Evolutionary conservation across 30 jellyfish, hydroid and myxozoan species (phyloP).

Genomic region (Rhopilema esculentum): DNA sequence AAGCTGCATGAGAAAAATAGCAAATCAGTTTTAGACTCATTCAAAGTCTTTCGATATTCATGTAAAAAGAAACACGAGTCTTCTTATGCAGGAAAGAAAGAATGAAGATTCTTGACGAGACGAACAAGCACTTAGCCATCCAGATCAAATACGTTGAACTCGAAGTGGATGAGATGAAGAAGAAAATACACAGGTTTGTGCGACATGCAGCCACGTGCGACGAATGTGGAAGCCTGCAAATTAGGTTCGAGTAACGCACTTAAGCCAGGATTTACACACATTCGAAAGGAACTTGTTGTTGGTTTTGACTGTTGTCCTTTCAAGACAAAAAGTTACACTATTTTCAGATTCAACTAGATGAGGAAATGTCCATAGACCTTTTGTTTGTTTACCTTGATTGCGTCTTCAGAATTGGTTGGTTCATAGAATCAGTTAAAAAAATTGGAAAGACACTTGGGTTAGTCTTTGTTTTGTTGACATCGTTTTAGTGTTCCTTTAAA

Average conservation of each 20-base stretch:
- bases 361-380: too few species aligned
- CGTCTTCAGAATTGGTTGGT: too few species aligned
- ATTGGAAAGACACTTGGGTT: too few species aligned
- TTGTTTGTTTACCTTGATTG: too few species aligned
- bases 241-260: slow-evolving; percentile 29
- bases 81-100: slow-evolving; percentile 26
- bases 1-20: background rate
- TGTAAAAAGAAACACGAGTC: background rate
- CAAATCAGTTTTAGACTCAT: background rate
- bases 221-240: slow-evolving; percentile 59
- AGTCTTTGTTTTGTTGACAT: too few species aligned
- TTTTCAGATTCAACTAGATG: too few species aligned
- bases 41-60: background rate
- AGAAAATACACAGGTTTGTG: slow-evolving; percentile 39
- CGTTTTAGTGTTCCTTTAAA: too few species aligned
- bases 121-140: slow-evolving; percentile 35
- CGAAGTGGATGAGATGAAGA: slow-evolving; percentile 51
- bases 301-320: background rate
- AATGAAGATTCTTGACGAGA: slow-evolving; percentile 35
- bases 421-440: too few species aligned
- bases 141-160: slow-evolving; percentile 26
- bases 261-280: background rate
- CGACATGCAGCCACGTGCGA: slow-evolving; percentile 61
- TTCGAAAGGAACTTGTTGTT: background rate
- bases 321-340: too few species aligned